Percentiles rank a stretch among this genome's conserved stretches.
phyloP scores from a whole-genome alignment of 2,888 invertebrate species.

The Hofmannophila pseudospretella region DNA sequence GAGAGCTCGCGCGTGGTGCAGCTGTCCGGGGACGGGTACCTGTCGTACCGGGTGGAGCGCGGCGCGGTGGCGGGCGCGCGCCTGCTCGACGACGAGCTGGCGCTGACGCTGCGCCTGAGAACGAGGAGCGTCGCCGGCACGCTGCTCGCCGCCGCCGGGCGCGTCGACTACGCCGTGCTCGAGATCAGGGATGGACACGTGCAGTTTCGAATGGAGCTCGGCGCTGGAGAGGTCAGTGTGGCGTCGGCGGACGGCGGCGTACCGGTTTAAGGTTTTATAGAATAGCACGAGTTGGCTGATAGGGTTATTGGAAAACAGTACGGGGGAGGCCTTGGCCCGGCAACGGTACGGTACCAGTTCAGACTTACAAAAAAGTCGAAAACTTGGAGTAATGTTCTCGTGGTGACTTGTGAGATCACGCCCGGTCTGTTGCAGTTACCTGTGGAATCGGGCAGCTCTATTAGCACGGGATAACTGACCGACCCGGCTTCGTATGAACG shows the following conservation, averaged over 20 bases:
- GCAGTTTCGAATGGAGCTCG: constrained; percentile 94
- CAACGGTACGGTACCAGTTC: no score
- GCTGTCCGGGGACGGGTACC: constrained; percentile 81
- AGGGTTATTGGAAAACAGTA: no score
- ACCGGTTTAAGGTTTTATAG: no score
- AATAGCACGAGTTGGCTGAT: no score
- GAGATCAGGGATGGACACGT: constrained; percentile 91
- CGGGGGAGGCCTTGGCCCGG: no score
- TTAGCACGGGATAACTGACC: no score
- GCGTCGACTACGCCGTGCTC: constrained; percentile 92
- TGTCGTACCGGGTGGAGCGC: constrained; percentile 86
- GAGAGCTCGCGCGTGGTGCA: constrained; percentile 78
- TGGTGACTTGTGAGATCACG: no score
- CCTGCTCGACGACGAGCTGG: constrained; percentile 88
- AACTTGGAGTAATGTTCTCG: no score
- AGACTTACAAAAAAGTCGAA: no score
- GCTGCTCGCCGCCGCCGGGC: constrained; percentile 90
- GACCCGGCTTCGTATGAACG: no score
- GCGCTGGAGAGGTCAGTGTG: constrained; percentile 85
- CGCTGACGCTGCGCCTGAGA: constrained; percentile 86
- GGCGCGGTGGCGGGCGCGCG: constrained; percentile 77
- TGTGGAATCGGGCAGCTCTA: no score
- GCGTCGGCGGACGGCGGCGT: not conserved
- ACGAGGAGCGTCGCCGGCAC: constrained; percentile 90
- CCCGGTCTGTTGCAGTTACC: no score